Evolutionary conservation across 2,888 invertebrate genomes (phyloP).

Genomic region (Busseola fusca): DNA sequence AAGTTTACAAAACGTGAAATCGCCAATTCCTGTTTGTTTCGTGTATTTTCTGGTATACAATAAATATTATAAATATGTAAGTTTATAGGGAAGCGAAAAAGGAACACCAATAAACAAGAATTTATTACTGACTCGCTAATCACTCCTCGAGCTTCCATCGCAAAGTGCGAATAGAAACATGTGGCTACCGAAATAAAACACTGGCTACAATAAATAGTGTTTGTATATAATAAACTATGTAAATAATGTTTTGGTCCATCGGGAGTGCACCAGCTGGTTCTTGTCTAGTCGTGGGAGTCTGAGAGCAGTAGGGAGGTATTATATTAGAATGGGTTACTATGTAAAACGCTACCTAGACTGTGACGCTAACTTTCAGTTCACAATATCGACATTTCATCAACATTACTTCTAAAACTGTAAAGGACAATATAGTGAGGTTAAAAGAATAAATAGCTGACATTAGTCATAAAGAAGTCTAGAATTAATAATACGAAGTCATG

Average conservation of each 20-base stretch:
- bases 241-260: slow-evolving; percentile 25
- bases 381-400: not conserved
- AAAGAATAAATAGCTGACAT: too few relatives aligned
- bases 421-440: not conserved
- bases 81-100: not conserved
- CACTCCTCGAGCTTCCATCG: not conserved
- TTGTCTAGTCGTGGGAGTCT: slow-evolving; percentile 30
- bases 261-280: slow-evolving; percentile 33
- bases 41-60: too few relatives aligned
- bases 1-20: too few relatives aligned
- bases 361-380: not conserved
- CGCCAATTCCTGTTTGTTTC: too few relatives aligned
- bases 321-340: slow-evolving; percentile 14
- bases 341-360: not conserved
- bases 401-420: not conserved
- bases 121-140: not conserved
- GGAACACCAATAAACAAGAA: not conserved
- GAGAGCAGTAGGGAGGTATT: not conserved
- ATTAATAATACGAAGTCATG: not conserved
- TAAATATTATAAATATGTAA: not conserved
- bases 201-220: slow-evolving; percentile 22
- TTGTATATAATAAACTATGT: slow-evolving; percentile 43
- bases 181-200: slow-evolving; percentile 10
- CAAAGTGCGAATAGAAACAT: slow-evolving; percentile 14
- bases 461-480: not conserved